Evolutionary conservation across 2,888 invertebrate genomes (phyloP), one percentile per base, ranked within the genome.

Genomic region (Heteromurus nitidus): DNA sequence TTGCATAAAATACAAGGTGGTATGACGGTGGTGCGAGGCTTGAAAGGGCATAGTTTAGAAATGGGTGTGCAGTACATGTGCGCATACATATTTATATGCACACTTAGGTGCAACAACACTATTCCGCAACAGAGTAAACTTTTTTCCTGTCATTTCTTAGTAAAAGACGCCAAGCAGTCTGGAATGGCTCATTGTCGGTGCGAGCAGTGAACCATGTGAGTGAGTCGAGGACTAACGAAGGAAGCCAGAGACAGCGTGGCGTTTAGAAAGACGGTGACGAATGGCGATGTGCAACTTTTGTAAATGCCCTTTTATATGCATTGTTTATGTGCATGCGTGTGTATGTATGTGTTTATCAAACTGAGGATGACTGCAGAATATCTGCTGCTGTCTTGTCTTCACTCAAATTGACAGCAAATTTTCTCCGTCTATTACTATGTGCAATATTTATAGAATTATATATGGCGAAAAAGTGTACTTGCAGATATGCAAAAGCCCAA

Each of bases 141-240:
- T 11, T 31, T 62, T 69, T 30, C 68, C 76, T 47, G n/a, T 22
- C 22, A 76, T 68, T 76, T 76, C 68, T 3, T 69, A 68, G 68
- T 68, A 68, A 76, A 76, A 44, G 76, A 28, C 76, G 76, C 76
- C 76, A 76, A 67, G 76, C 76, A 76, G 76, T 76, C 76, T 76
- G 67, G 42, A 55, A 36, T 74, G 64, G 50, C 26, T 65, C 74
- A 74, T 74, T 74, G 74, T 74, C 65, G 36, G 28, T 28, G 44
- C 50, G n/a, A 62, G 73, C 30, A 64, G 11, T 28, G 42, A 50
- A 22, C 62, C 64, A 26, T 73, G 73, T 73, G 73, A 64, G 50
- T 24, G 30, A 18, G 65, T 47, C 60, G 42, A 53, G 55, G 30
- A 55, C 69, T 20, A 31, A n/a, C n/a, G n/a, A n/a, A n/a, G n/a